These are phyloP conservation scores for Galerucella nymphaeae DNA, from an alignment of 2,888 invertebrate species.

Conservation along the genomic window DNA sequence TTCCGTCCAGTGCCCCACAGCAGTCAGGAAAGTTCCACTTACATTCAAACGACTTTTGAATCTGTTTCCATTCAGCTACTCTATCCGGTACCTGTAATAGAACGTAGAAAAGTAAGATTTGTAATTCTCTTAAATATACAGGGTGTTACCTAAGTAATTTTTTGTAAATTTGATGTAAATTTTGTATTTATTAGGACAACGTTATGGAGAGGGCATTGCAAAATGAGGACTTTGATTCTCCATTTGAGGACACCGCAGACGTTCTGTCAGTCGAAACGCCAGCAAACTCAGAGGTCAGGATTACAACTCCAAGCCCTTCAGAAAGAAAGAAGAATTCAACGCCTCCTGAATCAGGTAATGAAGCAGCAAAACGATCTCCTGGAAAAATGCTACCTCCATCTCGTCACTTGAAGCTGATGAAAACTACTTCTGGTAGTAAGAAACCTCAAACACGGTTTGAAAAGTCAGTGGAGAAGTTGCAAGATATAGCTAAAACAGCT, in stretches of 20 bases:
- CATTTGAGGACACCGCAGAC: constrained; percentile 16
- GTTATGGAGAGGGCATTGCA: constrained; percentile 20
- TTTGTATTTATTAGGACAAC: constrained; percentile 19
- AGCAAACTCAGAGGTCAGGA: constrained; percentile 17
- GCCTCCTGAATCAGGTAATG: constrained; percentile 19
- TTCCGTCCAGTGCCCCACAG: constrained; percentile 56
- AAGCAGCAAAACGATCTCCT: constrained; percentile 26
- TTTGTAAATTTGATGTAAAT: neutral
- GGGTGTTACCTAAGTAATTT: constrained; percentile 3
- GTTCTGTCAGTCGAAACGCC: constrained; percentile 16
- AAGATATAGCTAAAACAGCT: constrained; percentile 16
- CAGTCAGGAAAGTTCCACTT: constrained; percentile 53
- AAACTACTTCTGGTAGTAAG: constrained; percentile 13
- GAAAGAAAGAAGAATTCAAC: constrained; percentile 17
- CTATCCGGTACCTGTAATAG: constrained; percentile 26
- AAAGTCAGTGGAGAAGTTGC: constrained; percentile 19
- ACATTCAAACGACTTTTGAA: constrained; percentile 15
- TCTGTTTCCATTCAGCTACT: constrained; percentile 25
- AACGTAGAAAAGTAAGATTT: no score
- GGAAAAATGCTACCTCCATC: constrained; percentile 21
- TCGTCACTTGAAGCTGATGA: constrained; percentile 20
- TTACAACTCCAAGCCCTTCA: constrained; percentile 24
- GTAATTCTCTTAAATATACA: neutral
- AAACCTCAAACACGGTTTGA: constrained; percentile 18
- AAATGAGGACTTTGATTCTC: constrained; percentile 23